Percentiles rank a stretch among this genome's conserved stretches.
These are phyloP conservation scores for Percina caprodes DNA, from an alignment of 2,113 vertebrate species.

Conservation along the genomic window DNA sequence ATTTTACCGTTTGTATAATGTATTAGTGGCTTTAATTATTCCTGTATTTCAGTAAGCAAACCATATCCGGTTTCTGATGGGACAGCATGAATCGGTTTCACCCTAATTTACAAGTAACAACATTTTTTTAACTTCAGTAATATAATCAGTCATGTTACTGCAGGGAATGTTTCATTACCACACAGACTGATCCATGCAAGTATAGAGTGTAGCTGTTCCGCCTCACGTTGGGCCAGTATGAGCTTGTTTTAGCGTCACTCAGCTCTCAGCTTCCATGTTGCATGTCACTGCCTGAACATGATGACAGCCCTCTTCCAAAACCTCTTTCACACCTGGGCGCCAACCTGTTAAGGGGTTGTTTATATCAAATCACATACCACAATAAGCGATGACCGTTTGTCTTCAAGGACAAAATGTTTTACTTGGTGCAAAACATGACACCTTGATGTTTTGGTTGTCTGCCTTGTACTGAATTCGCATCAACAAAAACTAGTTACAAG, in stretches of 20 bases:
- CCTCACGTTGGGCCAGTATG: conserved; percentile 53
- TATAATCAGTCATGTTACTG: neutral
- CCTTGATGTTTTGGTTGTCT: neutral
- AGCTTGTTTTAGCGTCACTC: conserved; percentile 61
- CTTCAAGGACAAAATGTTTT: neutral
- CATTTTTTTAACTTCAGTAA: neutral
- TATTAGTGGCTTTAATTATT: neutral
- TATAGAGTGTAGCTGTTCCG: conserved; percentile 7
- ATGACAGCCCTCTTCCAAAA: conserved; percentile 32
- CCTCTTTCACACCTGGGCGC: conserved; percentile 47
- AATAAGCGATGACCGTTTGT: conserved; percentile 3
- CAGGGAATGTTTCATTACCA: neutral
- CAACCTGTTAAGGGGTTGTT: conserved; percentile 1
- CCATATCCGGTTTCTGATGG: neutral
- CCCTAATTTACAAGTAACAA: neutral
- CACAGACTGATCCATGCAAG: neutral
- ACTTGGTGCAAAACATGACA: neutral
- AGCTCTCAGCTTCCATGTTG: conserved; percentile 25
- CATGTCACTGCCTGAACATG: conserved; percentile 63
- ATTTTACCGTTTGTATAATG: neutral
- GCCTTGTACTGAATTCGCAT: neutral
- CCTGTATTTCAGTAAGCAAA: neutral
- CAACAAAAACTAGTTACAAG: neutral
- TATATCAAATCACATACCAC: neutral
- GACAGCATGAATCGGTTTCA: neutral